phyloP scores from a whole-genome alignment of 1,140 invertebrate genomes.

The Lucilia cuprina region DNA sequence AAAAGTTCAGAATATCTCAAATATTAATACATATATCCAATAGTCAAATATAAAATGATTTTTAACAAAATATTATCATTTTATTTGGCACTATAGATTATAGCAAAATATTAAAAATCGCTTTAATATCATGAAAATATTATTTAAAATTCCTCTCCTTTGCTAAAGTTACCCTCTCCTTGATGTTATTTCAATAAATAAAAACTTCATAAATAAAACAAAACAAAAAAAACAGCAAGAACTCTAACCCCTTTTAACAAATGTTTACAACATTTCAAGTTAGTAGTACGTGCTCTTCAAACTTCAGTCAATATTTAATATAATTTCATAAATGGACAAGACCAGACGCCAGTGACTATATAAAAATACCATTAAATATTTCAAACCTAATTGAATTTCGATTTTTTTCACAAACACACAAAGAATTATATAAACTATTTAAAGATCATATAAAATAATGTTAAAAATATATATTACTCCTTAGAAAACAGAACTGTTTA shows the following conservation, averaged over 20 bases:
- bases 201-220: background rate
- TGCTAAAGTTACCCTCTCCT: too few relatives aligned
- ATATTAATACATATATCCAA: too few relatives aligned
- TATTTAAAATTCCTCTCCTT: background rate
- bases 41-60: too few relatives aligned
- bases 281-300: background rate
- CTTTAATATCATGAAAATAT: background rate
- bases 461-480: background rate
- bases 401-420: background rate
- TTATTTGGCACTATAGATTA: too few relatives aligned
- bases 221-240: background rate
- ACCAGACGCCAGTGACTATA: background rate
- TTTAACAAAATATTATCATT: too few relatives aligned
- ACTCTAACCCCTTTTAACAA: background rate
- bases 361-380: conserved; percentile 1
- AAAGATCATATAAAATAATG: background rate
- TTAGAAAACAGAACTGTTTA: background rate
- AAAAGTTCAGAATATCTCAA: too few relatives aligned
- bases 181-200: background rate
- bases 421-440: background rate
- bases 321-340: background rate
- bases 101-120: background rate
- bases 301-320: background rate
- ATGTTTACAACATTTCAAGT: background rate
- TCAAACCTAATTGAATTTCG: background rate